Evolutionary conservation across 2,888 invertebrate species (phyloP).

Genomic region (Conomelus anceps): DNA sequence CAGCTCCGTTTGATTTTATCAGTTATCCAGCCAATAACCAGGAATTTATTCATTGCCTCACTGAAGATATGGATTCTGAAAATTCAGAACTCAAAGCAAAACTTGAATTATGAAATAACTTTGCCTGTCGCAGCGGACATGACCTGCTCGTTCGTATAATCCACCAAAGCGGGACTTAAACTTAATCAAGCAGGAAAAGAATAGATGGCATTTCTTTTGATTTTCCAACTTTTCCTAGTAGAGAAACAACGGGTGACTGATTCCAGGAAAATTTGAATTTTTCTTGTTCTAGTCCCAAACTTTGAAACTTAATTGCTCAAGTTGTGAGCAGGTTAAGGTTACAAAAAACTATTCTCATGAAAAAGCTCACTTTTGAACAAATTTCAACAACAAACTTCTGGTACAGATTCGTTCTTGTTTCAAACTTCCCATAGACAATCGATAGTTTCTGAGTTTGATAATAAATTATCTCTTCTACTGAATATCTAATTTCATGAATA

Average conservation of each 20-base stretch:
- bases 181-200: not conserved
- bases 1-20: too few relatives aligned
- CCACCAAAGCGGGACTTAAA: not conserved
- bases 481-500: not conserved
- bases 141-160: not conserved
- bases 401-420: not conserved
- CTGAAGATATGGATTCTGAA: not conserved
- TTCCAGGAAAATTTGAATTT: not conserved
- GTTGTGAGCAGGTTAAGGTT: not conserved
- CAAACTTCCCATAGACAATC: not conserved
- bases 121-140: not conserved
- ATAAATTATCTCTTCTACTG: not conserved
- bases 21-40: not conserved
- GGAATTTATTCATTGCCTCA: not conserved
- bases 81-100: not conserved
- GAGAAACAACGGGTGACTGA: not conserved
- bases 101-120: not conserved
- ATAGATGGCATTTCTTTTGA: not conserved
- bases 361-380: not conserved
- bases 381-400: not conserved
- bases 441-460: not conserved
- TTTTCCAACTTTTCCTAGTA: not conserved
- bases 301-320: not conserved
- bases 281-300: not conserved
- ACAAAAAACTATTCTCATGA: not conserved